These are phyloP conservation scores for Listronotus oregonensis DNA, from an alignment of 1,140 invertebrate species.

Conservation along the genomic window DNA sequence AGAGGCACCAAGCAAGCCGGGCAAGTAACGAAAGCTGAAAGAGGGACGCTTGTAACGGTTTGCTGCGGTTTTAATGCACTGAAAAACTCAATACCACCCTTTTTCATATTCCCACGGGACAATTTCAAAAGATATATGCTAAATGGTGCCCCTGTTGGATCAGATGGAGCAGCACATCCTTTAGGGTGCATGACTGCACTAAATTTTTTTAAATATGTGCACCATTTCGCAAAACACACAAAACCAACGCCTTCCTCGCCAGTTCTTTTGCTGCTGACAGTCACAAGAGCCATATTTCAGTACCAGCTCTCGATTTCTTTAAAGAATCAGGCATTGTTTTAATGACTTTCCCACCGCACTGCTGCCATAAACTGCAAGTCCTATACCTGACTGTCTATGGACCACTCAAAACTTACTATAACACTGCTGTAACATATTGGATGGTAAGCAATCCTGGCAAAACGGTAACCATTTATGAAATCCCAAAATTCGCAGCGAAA, in stretches of 20 bases:
- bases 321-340: conserved; percentile 6
- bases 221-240: conserved; percentile 2
- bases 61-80: too few relatives aligned
- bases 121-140: too few relatives aligned
- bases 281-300: conserved; percentile 5
- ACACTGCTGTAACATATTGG: too few relatives aligned
- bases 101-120: too few relatives aligned
- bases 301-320: background rate
- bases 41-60: too few relatives aligned
- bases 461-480: conserved; percentile 5
- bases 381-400: too few relatives aligned
- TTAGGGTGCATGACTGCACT: background rate
- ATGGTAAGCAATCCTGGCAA: too few relatives aligned
- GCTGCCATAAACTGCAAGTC: too few relatives aligned
- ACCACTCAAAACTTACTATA: too few relatives aligned
- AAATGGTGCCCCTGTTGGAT: background rate
- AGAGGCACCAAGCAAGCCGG: too few relatives aligned
- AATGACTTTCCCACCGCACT: conserved; percentile 3
- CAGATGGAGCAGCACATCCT: conserved; percentile 3
- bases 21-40: too few relatives aligned
- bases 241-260: background rate
- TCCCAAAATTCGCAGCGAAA: conserved; percentile 3
- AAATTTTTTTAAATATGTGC: conserved; percentile 11
- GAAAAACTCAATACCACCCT: too few relatives aligned
- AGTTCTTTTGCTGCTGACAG: background rate